phyloP scores from a whole-genome alignment of 2,888 invertebrate species.

The Rotaria sp. region DNA sequence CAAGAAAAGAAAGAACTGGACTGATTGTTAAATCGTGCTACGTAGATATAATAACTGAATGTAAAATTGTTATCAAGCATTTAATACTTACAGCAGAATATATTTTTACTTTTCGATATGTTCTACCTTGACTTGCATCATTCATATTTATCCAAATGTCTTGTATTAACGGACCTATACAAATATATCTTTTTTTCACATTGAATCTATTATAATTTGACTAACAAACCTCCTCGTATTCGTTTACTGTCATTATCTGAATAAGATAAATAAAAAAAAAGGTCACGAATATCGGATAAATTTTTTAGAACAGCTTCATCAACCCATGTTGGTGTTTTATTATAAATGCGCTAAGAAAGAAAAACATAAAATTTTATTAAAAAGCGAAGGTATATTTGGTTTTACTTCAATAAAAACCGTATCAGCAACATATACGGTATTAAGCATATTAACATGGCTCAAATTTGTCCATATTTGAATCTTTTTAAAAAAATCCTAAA shows the following conservation, averaged over 20 bases:
- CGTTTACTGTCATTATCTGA: background rate
- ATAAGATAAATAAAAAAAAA: conserved; percentile 44
- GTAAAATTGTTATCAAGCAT: background rate
- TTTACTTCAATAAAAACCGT: conserved; percentile 47
- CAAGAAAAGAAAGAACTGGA: conserved; percentile 66
- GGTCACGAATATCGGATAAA: conserved; percentile 43
- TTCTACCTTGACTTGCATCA: background rate
- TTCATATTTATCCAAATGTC: background rate
- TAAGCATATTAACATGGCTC: background rate
- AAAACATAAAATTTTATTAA: conserved; percentile 26
- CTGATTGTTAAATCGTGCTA: conserved; percentile 75
- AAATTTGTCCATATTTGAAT: background rate
- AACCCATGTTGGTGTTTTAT: conserved; percentile 44
- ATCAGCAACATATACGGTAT: conserved; percentile 46
- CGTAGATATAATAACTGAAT: conserved; percentile 45
- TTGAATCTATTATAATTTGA: too few species aligned
- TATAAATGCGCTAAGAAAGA: conserved; percentile 44
- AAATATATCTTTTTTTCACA: too few species aligned
- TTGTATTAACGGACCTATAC: background rate
- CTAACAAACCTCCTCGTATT: background rate
- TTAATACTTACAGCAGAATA: conserved; percentile 4
- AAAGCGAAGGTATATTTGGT: background rate
- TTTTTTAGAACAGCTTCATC: conserved; percentile 44
- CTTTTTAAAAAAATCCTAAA: background rate
- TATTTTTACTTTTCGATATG: background rate